phyloP scores from a whole-genome alignment of 2,888 invertebrate species.

The Euproctis similis region DNA sequence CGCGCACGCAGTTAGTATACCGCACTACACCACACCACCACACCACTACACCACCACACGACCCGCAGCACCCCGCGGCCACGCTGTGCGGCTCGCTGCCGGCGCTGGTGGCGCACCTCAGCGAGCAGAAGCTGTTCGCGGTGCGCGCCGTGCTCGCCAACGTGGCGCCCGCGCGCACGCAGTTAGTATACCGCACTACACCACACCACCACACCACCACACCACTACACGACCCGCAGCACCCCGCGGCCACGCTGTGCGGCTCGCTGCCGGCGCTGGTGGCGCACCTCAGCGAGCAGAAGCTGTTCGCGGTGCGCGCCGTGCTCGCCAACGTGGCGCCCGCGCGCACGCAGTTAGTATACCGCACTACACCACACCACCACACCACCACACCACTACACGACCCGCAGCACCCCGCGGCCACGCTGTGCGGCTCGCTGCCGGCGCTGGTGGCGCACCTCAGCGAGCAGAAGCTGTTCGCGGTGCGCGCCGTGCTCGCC shows the following conservation, averaged over 20 bases:
- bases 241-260: too few species aligned
- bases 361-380: too few species aligned
- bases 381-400: too few species aligned
- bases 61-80: conserved; percentile 38
- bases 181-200: too few species aligned
- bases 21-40: too few species aligned
- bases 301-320: conserved; percentile 76
- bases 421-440: conserved; percentile 65
- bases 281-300: conserved; percentile 93
- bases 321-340: conserved; percentile 88
- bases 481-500: conserved; percentile 74
- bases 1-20: conserved; percentile 36
- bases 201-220: too few species aligned
- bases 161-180: conserved; percentile 84
- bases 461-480: conserved; percentile 89
- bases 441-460: conserved; percentile 92
- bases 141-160: conserved; percentile 79
- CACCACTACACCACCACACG: conserved; percentile 46
- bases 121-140: conserved; percentile 87
- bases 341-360: conserved; percentile 52
- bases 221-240: conserved; percentile 73
- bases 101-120: conserved; percentile 90
- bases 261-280: conserved; percentile 87
- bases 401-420: conserved; percentile 56
- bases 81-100: conserved; percentile 77